Evolutionary conservation across 92 coral and sea anemone species (phyloP), one percentile per base, ranked within the genome.

Genomic region (Zoanthus sansibaricus): DNA sequence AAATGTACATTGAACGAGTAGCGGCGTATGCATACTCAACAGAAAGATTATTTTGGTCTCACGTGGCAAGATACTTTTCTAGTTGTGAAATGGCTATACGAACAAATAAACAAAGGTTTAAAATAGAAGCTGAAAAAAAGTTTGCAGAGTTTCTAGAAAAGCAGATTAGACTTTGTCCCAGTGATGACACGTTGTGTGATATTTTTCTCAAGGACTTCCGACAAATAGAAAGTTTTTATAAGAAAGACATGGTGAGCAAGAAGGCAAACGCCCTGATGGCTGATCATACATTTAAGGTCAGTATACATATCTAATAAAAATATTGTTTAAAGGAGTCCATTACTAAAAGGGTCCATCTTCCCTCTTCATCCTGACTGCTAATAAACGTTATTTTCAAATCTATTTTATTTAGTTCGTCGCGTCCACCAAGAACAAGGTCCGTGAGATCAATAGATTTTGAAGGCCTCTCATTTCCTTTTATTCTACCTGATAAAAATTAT

Each of bases 261-360:
- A 46, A 58, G 33, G 93, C 88, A n/a, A 87, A 71, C 72, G 83
- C 88, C 9, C 83, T 90, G 61, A 87, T 90, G 90, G 93, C 91
- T 75, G 93, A 90, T 66, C 93, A 90, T 72, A 90, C 93, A 13
- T 90, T 90, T 74, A 90, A 90, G 91, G 93, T 90, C 87, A 64
- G 2, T 33, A 20, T 25, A 9, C 37, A 64, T 15, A 6, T 11
- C 16, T 56, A 56, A 12, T 15, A n/a, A 56, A 4, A 12, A 56
- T 8, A 15, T 12, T 15, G 13, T 56, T 56, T 10, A 56, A 56
- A 25, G 25, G 25, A 25, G 25, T 0, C 62, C 13, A 56, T n/a
- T 12, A 56, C 25, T 25, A 25, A 25, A 25, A 25, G 25, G 25
- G 25, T 25, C 25, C 25, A 25, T 25, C 0, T 25, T 15, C 13